Evolutionary conservation across 2,888 invertebrate species (phyloP).

Genomic region (Synanthedon myopaeformis): DNA sequence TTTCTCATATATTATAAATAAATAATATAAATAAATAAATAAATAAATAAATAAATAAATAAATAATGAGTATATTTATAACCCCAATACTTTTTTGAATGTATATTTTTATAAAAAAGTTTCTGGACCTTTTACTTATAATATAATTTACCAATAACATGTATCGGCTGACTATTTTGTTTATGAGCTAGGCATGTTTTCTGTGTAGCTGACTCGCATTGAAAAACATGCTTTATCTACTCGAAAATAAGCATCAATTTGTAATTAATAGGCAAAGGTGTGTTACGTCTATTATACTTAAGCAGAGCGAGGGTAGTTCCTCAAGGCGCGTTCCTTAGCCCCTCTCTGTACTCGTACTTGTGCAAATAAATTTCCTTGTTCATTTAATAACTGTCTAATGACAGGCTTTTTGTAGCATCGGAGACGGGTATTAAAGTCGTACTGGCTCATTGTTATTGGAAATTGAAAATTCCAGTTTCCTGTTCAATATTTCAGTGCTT

Average conservation of each 20-base stretch:
- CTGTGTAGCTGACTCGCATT: background rate
- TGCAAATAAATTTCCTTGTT: conserved; percentile 4
- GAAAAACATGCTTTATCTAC: background rate
- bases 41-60: too few relatives aligned
- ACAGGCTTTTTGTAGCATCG: conserved; percentile 15
- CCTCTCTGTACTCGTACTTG: conserved; percentile 8
- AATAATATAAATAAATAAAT: too few relatives aligned
- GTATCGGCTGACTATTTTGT: background rate
- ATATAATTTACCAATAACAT: background rate
- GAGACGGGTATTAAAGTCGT: conserved; percentile 12
- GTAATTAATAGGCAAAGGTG: background rate
- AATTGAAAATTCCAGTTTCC: conserved; percentile 27
- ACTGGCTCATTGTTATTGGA: conserved; percentile 26
- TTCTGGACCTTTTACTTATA: background rate
- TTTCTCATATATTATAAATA: too few relatives aligned
- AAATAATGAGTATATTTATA: too few relatives aligned
- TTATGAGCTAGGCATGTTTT: background rate
- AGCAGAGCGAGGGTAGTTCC: conserved; percentile 22
- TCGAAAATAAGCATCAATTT: background rate
- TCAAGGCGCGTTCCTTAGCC: conserved; percentile 15
- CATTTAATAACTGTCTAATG: conserved; percentile 20
- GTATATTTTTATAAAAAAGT: too few relatives aligned
- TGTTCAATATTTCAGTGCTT: conserved; percentile 34
- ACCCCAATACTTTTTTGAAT: too few relatives aligned
- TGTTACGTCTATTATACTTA: conserved; percentile 1